phyloP scores from a whole-genome alignment of 2,888 invertebrate species.

The Scaptomyza tumidula region DNA sequence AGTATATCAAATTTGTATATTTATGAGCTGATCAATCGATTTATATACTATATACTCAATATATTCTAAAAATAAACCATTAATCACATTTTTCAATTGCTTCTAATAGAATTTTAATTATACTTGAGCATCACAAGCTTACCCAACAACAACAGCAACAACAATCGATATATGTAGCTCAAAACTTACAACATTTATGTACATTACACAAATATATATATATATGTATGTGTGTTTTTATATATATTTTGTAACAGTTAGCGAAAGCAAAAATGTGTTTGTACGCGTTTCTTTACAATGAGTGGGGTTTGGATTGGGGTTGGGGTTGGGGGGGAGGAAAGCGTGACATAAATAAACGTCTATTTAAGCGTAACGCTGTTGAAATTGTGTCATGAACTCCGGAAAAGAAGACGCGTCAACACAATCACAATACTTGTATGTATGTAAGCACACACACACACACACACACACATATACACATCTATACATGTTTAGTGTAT shows the following conservation, averaged over 20 bases:
- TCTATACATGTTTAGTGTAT: background rate
- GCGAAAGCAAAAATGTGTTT: conserved; percentile 35
- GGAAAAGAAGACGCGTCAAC: conserved; percentile 60
- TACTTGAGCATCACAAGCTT: background rate
- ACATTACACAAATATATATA: background rate
- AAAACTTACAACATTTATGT: background rate
- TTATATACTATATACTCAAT: background rate
- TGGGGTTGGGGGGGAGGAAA: background rate
- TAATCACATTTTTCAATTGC: background rate
- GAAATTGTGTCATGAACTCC: conserved; percentile 81
- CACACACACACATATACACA: background rate
- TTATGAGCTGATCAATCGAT: too few relatives aligned
- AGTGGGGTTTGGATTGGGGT: background rate
- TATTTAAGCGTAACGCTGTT: conserved; percentile 61
- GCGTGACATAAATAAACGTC: conserved; percentile 61
- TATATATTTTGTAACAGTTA: conserved; percentile 31
- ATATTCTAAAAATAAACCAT: background rate
- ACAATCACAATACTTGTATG: conserved; percentile 36
- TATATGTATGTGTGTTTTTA: background rate
- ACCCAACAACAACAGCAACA: background rate
- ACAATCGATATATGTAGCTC: background rate
- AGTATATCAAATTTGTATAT: too few relatives aligned
- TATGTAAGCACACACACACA: conserved; percentile 1
- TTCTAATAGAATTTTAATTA: background rate
- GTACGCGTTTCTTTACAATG: background rate